A percentile compares a stretch with the other conserved stretches of the same genome.
Conservation (phyloP, 2,113 vertebrate genomes). For the Petroica traversi region DNA sequence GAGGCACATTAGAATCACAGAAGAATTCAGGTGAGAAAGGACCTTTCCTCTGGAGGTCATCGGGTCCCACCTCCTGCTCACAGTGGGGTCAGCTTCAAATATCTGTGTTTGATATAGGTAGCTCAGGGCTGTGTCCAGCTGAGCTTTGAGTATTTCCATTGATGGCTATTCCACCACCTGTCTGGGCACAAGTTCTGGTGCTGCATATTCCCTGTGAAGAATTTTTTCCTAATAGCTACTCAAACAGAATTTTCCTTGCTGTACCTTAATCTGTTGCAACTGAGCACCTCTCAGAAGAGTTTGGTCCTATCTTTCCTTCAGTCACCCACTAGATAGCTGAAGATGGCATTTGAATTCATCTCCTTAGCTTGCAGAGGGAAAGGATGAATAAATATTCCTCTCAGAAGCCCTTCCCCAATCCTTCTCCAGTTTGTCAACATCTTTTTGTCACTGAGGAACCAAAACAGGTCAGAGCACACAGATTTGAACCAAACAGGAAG, state of each 20-base stretch:
- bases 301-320: background rate
- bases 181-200: background rate
- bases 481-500: background rate
- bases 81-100: background rate
- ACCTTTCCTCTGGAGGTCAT: background rate
- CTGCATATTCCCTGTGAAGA: background rate
- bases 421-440: background rate
- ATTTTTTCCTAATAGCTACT: background rate
- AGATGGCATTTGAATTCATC: background rate
- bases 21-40: conserved; percentile 30
- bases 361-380: background rate
- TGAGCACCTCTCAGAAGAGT: background rate
- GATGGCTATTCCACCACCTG: background rate
- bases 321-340: background rate
- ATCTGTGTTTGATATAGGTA: background rate
- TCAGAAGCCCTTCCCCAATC: background rate
- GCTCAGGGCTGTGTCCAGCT: background rate
- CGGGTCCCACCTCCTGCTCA: background rate
- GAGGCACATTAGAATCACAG: background rate
- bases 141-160: background rate
- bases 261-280: background rate
- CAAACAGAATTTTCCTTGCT: background rate
- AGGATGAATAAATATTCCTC: background rate
- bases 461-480: background rate
- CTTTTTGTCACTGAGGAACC: background rate